Evolutionary conservation across 2,797 vertebrate genomes (phyloP).

Genomic region (Typhlichthys subterraneus): DNA sequence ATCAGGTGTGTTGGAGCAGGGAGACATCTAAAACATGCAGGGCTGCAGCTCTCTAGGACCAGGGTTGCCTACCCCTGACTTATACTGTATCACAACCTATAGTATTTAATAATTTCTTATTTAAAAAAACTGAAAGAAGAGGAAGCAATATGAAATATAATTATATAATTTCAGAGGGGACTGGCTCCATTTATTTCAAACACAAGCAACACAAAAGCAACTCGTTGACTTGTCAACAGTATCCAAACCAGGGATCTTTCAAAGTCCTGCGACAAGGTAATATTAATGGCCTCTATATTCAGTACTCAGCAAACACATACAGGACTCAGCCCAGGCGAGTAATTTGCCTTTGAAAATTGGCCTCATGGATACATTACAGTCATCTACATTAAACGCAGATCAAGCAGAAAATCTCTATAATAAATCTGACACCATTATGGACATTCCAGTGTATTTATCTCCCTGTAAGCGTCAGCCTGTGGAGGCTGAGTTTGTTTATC

Average conservation of each 20-base stretch:
- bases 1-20: no score
- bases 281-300: constrained; percentile 66
- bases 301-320: constrained; percentile 68
- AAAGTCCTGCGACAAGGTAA: constrained; percentile 45
- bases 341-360: constrained; percentile 63
- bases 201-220: constrained; percentile 18
- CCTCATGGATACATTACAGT: constrained; percentile 56
- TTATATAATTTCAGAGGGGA: no score
- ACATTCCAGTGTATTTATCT: constrained; percentile 35
- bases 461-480: constrained; percentile 28
- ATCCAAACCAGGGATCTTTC: constrained; percentile 33
- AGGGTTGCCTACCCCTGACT: no score
- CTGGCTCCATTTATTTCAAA: constrained; percentile 16
- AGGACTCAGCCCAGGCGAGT: constrained; percentile 54
- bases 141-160: no score
- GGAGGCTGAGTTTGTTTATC: constrained; percentile 32
- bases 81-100: no score
- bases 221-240: constrained; percentile 34
- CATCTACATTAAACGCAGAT: constrained; percentile 55
- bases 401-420: constrained; percentile 62
- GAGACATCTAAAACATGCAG: no score
- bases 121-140: no score
- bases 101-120: no score
- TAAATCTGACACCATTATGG: constrained; percentile 60
- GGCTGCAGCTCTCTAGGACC: no score